Evolutionary conservation across 2,113 vertebrate species (phyloP).

Genomic region (Coptodon bakossiorum): DNA sequence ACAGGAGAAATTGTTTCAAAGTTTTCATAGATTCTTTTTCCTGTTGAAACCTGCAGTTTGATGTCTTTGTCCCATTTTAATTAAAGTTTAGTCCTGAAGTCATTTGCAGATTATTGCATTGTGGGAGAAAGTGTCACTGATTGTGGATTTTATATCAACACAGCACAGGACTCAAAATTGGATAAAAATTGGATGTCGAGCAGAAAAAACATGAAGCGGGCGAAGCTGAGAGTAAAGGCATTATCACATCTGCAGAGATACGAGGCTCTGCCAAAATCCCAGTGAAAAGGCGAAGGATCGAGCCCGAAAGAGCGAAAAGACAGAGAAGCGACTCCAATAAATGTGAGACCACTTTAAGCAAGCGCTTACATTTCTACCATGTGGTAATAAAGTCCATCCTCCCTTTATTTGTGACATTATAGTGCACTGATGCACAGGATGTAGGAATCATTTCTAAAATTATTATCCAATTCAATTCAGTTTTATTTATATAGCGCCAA

Average conservation of each 20-base stretch:
- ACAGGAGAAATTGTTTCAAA: fast-evolving
- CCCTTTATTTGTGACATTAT: background rate
- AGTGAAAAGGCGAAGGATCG: background rate
- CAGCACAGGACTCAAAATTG: background rate
- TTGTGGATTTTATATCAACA: background rate
- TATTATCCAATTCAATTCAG: background rate
- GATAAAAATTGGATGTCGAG: background rate
- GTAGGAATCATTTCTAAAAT: background rate
- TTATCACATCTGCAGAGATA: background rate
- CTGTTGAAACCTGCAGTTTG: background rate
- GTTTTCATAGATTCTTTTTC: background rate
- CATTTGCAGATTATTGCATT: background rate
- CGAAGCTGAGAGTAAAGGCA: background rate
- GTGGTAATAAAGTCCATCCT: background rate
- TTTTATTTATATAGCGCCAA: fast-evolving
- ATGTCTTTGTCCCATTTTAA: background rate
- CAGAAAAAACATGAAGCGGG: background rate
- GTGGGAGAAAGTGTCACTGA: background rate
- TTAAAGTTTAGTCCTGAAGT: background rate
- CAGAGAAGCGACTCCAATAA: background rate
- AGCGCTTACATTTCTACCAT: background rate
- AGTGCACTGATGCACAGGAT: background rate
- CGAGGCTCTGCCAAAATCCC: background rate
- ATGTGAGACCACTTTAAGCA: background rate
- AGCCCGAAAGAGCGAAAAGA: fast-evolving